A percentile compares a stretch with the other conserved stretches of the same genome.
These are phyloP conservation scores for Hyperoplus lanceolatus DNA, from an alignment of 2,797 vertebrate genomes.

Conservation along the genomic window DNA sequence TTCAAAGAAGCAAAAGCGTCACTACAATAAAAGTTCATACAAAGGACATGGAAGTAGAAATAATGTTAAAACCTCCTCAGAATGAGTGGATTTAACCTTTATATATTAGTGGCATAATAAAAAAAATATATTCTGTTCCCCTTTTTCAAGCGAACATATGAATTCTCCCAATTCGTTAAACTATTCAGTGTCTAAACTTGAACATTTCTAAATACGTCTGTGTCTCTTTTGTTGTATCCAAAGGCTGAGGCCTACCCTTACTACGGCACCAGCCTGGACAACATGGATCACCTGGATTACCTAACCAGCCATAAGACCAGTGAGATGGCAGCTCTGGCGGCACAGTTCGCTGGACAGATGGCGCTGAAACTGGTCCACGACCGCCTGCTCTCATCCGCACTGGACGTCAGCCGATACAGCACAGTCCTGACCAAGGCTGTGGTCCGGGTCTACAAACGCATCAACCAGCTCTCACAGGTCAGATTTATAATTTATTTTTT, in stretches of 20 bases:
- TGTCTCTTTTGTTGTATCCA: neutral
- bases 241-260: constrained; percentile 78
- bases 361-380: constrained; percentile 89
- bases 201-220: neutral
- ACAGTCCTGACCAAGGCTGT: constrained; percentile 36
- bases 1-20: neutral
- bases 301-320: constrained; percentile 44
- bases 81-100: no score
- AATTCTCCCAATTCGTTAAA: neutral
- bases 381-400: constrained; percentile 78
- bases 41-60: neutral
- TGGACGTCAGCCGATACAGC: constrained; percentile 87
- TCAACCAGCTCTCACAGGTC: constrained; percentile 52
- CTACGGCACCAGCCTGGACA: constrained; percentile 87
- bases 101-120: no score
- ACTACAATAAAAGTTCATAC: neutral
- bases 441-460: accelerated
- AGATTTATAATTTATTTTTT: accelerated
- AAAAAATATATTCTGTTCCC: no score
- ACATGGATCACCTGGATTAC: constrained; percentile 57
- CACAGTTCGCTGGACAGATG: constrained; percentile 90
- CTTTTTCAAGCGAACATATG: neutral
- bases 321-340: constrained; percentile 68
- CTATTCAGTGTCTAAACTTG: neutral
- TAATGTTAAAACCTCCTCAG: neutral